phyloP scores from a whole-genome alignment of 1,140 invertebrate species.

The Oppia nitens region DNA sequence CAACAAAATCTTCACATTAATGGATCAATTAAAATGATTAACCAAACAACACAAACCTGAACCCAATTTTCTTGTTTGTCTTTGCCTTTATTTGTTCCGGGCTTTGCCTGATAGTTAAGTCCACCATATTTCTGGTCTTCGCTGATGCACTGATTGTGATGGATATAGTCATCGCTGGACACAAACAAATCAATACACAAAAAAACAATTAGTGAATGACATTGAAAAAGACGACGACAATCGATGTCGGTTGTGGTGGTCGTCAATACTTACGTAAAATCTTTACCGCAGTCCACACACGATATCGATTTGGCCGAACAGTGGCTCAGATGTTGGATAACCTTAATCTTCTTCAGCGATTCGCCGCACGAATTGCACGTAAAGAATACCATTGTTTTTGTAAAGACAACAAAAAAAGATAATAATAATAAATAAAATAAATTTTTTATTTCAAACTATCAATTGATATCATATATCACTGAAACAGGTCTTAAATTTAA shows the following conservation, averaged over 20 bases:
- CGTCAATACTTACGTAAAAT: slow-evolving; percentile 45
- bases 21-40: not conserved
- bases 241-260: not conserved
- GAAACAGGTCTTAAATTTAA: too few species aligned
- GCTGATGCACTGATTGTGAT: slow-evolving; percentile 74
- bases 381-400: slow-evolving; percentile 40
- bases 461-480: too few species aligned
- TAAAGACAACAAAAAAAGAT: too few species aligned
- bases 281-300: slow-evolving; percentile 80
- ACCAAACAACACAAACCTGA: slow-evolving; percentile 36
- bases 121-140: slow-evolving; percentile 79
- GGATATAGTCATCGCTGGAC: slow-evolving; percentile 57
- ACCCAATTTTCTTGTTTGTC: slow-evolving; percentile 76
- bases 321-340: slow-evolving; percentile 64
- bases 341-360: slow-evolving; percentile 69
- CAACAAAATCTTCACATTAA: slow-evolving; percentile 11
- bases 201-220: slow-evolving; percentile 1
- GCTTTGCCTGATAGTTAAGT: slow-evolving; percentile 55
- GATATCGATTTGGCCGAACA: slow-evolving; percentile 42
- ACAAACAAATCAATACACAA: slow-evolving; percentile 25
- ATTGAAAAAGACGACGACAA: not conserved
- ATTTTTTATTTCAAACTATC: too few species aligned
- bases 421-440: too few species aligned
- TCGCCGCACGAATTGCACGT: slow-evolving; percentile 78
- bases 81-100: slow-evolving; percentile 61